phyloP scores from a whole-genome alignment of 2,113 vertebrate genomes.

The Phalacrocorax aristotelis region DNA sequence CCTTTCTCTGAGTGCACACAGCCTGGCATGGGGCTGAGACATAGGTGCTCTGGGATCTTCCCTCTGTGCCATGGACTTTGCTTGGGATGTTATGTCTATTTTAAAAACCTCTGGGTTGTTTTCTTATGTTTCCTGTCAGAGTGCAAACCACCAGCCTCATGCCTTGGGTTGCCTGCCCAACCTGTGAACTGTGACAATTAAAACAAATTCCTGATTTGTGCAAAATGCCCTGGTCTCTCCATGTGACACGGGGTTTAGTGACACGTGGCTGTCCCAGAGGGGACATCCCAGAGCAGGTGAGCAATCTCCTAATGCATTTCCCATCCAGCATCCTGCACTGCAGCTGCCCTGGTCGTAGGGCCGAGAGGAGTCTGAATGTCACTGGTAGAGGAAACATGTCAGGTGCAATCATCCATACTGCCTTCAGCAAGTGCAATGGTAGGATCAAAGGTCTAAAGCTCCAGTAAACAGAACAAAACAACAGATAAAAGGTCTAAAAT shows the following conservation, averaged over 20 bases:
- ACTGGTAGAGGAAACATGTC: background rate
- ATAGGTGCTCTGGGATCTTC: background rate
- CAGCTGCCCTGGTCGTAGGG: accelerated
- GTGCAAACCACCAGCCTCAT: background rate
- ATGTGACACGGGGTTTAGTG: background rate
- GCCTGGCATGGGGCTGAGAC: background rate
- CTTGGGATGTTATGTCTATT: background rate
- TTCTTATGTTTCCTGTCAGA: background rate
- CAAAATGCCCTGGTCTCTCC: background rate
- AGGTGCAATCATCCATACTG: background rate
- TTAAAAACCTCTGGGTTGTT: background rate
- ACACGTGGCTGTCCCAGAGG: background rate
- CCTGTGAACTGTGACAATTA: background rate
- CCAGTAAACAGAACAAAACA: background rate
- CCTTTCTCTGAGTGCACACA: background rate
- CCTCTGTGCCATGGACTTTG: background rate
- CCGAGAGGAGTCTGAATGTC: background rate
- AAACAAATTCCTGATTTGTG: background rate
- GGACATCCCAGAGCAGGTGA: background rate
- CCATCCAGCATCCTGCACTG: background rate
- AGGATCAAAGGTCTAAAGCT: slow-evolving; percentile 6
- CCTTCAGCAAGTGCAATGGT: background rate
- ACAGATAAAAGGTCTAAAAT: background rate
- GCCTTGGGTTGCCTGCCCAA: background rate
- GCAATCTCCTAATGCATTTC: background rate